These are phyloP conservation scores for Tiliqua scincoides DNA, from an alignment of 2,113 vertebrate species.

Conservation along the genomic window DNA sequence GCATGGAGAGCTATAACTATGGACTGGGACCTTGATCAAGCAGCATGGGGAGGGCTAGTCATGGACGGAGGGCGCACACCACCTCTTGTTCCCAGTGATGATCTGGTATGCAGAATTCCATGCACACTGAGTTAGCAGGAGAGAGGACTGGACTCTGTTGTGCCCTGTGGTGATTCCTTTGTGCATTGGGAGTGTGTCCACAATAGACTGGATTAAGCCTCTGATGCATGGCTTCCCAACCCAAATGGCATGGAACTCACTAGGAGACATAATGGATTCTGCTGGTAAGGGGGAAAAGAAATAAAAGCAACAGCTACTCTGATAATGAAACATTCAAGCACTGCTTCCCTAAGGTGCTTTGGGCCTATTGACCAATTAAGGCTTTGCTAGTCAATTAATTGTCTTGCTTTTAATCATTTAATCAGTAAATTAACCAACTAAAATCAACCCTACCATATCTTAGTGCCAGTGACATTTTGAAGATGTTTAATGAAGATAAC, in stretches of 20 bases:
- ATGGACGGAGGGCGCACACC: too few species aligned
- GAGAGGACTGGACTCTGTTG: neutral
- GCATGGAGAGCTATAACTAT: too few species aligned
- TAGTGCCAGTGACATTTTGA: neutral
- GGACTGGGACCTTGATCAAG: neutral
- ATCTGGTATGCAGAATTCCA: neutral
- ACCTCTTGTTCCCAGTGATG: neutral
- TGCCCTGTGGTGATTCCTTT: neutral
- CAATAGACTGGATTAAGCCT: neutral
- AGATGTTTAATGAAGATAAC: neutral
- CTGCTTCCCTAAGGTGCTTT: neutral
- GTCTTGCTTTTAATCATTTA: constrained; percentile 2
- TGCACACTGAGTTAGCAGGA: neutral
- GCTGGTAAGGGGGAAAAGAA: neutral
- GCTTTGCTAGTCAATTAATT: constrained; percentile 16
- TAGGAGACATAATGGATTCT: neutral
- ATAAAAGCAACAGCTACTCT: neutral
- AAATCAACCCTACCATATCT: neutral
- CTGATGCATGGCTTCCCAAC: neutral
- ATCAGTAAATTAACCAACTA: constrained; percentile 4
- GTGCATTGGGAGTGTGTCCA: neutral
- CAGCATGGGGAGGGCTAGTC: neutral
- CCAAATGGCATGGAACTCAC: neutral
- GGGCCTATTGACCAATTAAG: neutral
- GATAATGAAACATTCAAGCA: neutral